Base-by-base conservation (phyloP, 2,113 vertebrate genomes). In the Pongo pygmaeus region DNA sequence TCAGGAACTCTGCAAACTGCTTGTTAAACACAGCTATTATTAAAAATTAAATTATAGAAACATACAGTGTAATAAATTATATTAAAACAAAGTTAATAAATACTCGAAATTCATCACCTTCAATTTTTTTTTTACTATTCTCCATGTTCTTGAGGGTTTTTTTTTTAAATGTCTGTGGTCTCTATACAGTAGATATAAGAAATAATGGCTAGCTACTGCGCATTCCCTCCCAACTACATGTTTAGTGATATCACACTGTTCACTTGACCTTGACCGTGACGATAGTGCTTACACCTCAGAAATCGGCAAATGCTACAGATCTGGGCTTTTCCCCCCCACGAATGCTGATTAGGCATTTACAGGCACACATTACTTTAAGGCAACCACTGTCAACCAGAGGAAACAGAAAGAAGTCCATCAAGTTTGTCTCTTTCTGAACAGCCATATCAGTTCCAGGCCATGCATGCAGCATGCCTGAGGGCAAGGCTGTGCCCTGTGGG, bases 1-100 rank as follows among this genome's bases (percentile, higher is more conserved):
- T 96, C 5, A 52, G 35, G 83, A 91, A 85, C 38, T 83, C 61
- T 61, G 38, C 38, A 94, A 72, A 30, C n/a, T 84, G 67, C 27
- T 92, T 84, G 61, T 92, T 91, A 84, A 96, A 94, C 13, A 75
- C 11, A 80, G 32, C 16, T 16, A n/a, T 91, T 74, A 74, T 92
- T 92, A 87, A 95, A 96, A 84, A 83, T 89, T 80, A 93, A 85
- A 72, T 83, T 92, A 77, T 38, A 69, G 67, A 95, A 89, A 61
- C 40, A 69, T 84, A 77, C 30, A 77, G 18, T 93, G 12, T 81
- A 43, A 85, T 78, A 93, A 91, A 16, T 75, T 78, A 32, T 43
- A n/a, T 80, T 89, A 75, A 91, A 95, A 32, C 50, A 84, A 84
- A 55, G 27, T 85, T 32, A 89, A 35, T 85, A 78, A 84, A 70